Evolutionary conservation across 2,888 invertebrate genomes (phyloP).

Genomic region (Napeogenes sylphis): DNA sequence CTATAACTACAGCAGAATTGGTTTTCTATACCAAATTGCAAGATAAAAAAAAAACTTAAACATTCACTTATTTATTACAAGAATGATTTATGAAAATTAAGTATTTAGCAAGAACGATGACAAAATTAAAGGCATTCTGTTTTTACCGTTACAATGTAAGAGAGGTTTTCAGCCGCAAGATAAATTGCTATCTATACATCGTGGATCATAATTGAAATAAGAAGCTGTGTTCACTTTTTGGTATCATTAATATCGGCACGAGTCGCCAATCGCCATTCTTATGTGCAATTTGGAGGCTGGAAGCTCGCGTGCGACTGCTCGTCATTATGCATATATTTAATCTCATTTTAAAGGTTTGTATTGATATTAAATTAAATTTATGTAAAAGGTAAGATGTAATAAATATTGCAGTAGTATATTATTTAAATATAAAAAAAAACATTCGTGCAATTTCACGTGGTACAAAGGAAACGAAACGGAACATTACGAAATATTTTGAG

Average conservation of each 20-base stretch:
- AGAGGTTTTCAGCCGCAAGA: conserved; percentile 20
- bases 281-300: conserved; percentile 69
- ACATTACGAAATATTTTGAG: no score
- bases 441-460: no score
- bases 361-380: no score
- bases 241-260: conserved; percentile 65
- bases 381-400: no score
- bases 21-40: background rate
- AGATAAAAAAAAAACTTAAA: background rate
- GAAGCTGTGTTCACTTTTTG: conserved; percentile 50
- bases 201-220: conserved; percentile 66
- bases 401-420: no score
- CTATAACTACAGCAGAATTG: background rate
- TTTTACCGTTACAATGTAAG: conserved; percentile 22
- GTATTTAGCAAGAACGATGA: conserved; percentile 10
- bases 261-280: conserved; percentile 72
- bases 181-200: conserved; percentile 47
- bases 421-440: no score
- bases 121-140: conserved; percentile 14
- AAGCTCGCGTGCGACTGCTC: conserved; percentile 62
- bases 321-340: conserved; percentile 70
- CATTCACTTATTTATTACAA: background rate
- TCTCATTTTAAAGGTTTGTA: no score
- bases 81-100: background rate
- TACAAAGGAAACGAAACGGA: no score